Percentiles rank a stretch among this genome's conserved stretches.
Evolutionary conservation across 2,888 invertebrate genomes (phyloP).

Genomic region (Agriopis leucophaearia): DNA sequence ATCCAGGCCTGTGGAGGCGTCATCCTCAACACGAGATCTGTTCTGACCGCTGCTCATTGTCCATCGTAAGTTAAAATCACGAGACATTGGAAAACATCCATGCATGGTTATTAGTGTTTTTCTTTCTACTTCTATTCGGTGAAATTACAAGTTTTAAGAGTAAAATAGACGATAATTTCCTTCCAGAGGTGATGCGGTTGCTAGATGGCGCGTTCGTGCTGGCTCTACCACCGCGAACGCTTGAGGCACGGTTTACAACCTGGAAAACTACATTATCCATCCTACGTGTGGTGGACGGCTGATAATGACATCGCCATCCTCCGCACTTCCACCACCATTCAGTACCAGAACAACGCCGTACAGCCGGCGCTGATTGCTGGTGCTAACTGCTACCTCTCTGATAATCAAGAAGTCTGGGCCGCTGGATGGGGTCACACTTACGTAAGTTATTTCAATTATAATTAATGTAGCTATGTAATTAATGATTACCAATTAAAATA

Average conservation of each 20-base stretch:
- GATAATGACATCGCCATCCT: constrained; percentile 60
- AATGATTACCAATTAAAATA: no score
- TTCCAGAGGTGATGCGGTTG: constrained; percentile 2
- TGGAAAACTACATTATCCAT: constrained; percentile 51
- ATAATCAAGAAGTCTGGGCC: constrained; percentile 62
- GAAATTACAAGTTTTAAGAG: no score
- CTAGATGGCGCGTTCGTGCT: constrained; percentile 47
- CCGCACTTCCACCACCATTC: constrained; percentile 45
- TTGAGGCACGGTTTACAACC: constrained; percentile 55
- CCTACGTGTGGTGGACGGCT: constrained; percentile 54
- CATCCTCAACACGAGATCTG: constrained; percentile 56
- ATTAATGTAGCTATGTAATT: no score
- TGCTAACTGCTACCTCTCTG: constrained; percentile 57
- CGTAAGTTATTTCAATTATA: constrained; percentile 50
- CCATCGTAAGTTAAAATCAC: constrained; percentile 48
- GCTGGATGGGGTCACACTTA: constrained; percentile 64
- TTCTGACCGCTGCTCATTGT: constrained; percentile 61
- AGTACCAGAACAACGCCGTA: constrained; percentile 44
- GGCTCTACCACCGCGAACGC: constrained; percentile 62
- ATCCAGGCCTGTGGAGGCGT: constrained; percentile 59
- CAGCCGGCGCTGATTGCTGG: constrained; percentile 58
- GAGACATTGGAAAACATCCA: no score
- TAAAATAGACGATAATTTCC: not conserved
- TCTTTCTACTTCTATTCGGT: no score
- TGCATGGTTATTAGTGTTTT: no score